Percentiles rank a stretch among this genome's conserved stretches.
Conservation (phyloP, 2,888 invertebrate species). For the Adelphocoris suturalis region DNA sequence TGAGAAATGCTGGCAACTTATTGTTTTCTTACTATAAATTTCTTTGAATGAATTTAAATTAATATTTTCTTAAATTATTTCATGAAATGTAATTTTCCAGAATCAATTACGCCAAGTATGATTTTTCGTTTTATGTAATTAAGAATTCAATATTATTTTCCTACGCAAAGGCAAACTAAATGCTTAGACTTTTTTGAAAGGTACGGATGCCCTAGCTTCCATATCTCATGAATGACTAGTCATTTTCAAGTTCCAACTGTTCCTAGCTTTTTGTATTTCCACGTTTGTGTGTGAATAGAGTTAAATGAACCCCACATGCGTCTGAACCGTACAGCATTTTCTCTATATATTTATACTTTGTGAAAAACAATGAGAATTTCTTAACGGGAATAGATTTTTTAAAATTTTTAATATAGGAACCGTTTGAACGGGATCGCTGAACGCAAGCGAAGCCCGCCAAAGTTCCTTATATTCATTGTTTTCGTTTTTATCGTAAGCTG, state of each 20-base stretch:
- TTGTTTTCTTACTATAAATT: background rate
- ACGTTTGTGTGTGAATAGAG: background rate
- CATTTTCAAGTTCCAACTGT: conserved; percentile 55
- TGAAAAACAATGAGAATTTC: background rate
- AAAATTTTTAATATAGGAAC: background rate
- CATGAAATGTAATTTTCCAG: no score
- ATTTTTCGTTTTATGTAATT: background rate
- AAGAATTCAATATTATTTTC: background rate
- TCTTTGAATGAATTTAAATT: no score
- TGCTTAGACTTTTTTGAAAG: background rate
- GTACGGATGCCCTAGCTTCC: background rate
- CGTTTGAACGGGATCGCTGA: background rate
- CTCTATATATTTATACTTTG: conserved; percentile 51
- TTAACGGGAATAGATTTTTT: background rate
- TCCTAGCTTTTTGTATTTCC: conserved; percentile 43
- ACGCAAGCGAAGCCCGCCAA: background rate
- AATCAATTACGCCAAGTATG: background rate
- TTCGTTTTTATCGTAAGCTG: conserved; percentile 44
- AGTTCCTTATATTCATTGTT: background rate
- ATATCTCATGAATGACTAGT: conserved; percentile 15
- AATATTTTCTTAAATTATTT: no score
- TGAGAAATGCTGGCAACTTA: conserved; percentile 48
- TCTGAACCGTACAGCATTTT: conserved; percentile 41
- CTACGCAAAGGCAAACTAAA: background rate
- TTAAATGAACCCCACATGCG: conserved; percentile 30